A percentile compares a stretch with the other conserved stretches of the same genome.
These are phyloP conservation scores for Luperina nickerlii DNA, from an alignment of 2,888 invertebrate genomes.

Conservation along the genomic window DNA sequence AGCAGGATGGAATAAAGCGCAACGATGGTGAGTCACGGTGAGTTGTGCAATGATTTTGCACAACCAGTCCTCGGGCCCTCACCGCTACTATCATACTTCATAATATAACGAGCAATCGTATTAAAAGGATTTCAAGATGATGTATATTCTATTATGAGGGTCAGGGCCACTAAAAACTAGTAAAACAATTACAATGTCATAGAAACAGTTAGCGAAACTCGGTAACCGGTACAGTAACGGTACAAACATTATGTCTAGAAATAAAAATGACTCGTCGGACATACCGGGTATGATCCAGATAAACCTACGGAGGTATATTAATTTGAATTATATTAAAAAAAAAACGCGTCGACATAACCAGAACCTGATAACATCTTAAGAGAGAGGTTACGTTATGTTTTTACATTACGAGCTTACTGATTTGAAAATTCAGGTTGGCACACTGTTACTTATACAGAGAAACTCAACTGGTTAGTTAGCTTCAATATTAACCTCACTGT, in stretches of 20 bases:
- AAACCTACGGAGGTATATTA: not conserved
- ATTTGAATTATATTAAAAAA: not conserved
- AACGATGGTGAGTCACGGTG: conserved; percentile 82
- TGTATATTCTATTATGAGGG: conserved; percentile 47
- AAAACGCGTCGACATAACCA: not conserved
- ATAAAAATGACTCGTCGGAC: conserved; percentile 48
- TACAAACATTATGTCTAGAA: conserved; percentile 55
- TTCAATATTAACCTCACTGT: conserved; percentile 39
- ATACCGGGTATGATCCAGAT: conserved; percentile 34
- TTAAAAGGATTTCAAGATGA: conserved; percentile 55
- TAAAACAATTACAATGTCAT: conserved; percentile 50
- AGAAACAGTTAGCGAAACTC: conserved; percentile 58
- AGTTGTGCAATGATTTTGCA: conserved; percentile 85
- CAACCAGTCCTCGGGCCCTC: conserved; percentile 79
- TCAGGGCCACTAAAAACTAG: conserved; percentile 67
- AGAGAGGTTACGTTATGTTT: conserved; percentile 6
- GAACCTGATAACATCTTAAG: not conserved
- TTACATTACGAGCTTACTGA: conserved; percentile 10
- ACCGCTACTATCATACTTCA: conserved; percentile 74
- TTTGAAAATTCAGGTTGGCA: conserved; percentile 41
- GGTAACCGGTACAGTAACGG: conserved; percentile 56
- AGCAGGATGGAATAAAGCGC: conserved; percentile 81
- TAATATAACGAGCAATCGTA: conserved; percentile 71
- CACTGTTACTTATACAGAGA: conserved; percentile 32
- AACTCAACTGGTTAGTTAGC: conserved; percentile 28